Evolutionary conservation across 1,140 invertebrate genomes (phyloP), one percentile per base, ranked within the genome.

Genomic region (Lepeophtheirus salmonis): DNA sequence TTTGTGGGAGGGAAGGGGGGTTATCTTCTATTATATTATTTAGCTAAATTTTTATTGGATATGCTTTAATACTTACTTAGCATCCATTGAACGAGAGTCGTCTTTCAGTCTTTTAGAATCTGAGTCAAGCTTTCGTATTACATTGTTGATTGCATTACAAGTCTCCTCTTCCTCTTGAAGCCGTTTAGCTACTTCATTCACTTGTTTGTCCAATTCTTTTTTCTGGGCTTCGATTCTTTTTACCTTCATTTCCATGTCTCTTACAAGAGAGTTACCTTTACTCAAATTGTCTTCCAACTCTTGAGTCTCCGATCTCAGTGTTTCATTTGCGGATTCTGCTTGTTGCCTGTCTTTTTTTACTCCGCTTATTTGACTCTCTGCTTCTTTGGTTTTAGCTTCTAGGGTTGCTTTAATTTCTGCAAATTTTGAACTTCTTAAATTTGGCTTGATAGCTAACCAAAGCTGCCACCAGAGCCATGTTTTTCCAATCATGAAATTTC

Each of bases 381-480:
- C 59, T 24, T 56, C 59, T 12, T 56, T n/a, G 12, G 17, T 52
- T 22, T 61, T 61, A 13, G 50, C 49, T 25, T 61, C 59, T 18
- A 61, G 59, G 6, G 50, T 24, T 17, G 55, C 59, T 53, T 61
- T 61, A 23, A 61, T 61, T 41, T 61, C 59, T 1, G 59, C 51
- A 30, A 61, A 61, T 25, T 61, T 61, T 12, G 59, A 52, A 22
- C 59, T 56, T 24, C 59, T 53, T 4, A 61, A 50, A 53, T 24
- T 80, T 70, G 94, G 94, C 79, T 96, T 96, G 79, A 97, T 89
- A 79, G 88, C 95, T 77, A 88, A 86, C 89, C 92, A 98, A 78
- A 98, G 75, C 75, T 95, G 95, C 88, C 90, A 99, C 96, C 96
- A 99, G 68, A 89, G 82, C 96, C 95, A 99, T 75, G 90, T 97